These are phyloP conservation scores for Amaurobius ferox DNA, from an alignment of 2,888 invertebrate species.

Conservation along the genomic window DNA sequence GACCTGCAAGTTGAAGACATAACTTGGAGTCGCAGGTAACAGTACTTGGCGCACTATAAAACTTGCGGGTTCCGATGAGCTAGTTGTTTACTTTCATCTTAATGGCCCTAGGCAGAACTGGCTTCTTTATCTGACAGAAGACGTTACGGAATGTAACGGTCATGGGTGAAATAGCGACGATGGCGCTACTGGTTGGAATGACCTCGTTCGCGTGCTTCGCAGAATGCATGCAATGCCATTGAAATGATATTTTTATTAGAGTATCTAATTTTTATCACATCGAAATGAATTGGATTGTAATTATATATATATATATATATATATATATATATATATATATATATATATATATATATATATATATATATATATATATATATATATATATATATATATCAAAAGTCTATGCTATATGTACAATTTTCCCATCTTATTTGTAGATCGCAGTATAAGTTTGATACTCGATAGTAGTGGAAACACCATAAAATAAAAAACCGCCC, in stretches of 20 bases:
- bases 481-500: too few species aligned
- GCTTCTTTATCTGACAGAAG: neutral
- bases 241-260: neutral
- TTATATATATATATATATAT: too few species aligned
- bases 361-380: too few species aligned
- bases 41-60: conserved; percentile 20
- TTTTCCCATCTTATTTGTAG: too few species aligned
- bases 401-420: too few species aligned
- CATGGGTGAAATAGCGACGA: conserved; percentile 39
- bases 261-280: neutral
- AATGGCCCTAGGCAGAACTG: conserved; percentile 19
- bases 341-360: too few species aligned
- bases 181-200: conserved; percentile 20
- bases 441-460: too few species aligned
- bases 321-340: too few species aligned
- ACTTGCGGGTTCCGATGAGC: neutral
- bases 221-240: neutral
- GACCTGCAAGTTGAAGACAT: conserved; percentile 19
- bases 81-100: conserved; percentile 37
- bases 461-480: too few species aligned
- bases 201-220: conserved; percentile 37
- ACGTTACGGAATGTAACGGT: conserved; percentile 45
- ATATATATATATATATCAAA: too few species aligned
- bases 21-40: conserved; percentile 25
- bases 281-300: too few species aligned